phyloP scores from a whole-genome alignment of 2,113 vertebrate species.

The Perognathus longimembris region DNA sequence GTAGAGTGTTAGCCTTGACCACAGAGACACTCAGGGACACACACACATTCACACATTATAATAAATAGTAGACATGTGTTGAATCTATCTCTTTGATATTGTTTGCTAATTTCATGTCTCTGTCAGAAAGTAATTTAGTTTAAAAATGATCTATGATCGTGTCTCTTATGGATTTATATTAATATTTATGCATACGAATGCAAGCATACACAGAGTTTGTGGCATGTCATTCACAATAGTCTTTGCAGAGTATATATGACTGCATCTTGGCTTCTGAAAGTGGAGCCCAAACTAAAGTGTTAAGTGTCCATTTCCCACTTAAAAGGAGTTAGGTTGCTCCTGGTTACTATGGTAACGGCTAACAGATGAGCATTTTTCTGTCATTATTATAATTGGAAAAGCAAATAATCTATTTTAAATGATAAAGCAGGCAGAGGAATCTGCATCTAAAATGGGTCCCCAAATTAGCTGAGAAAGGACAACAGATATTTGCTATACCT shows the following conservation, averaged over 20 bases:
- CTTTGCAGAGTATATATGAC: slow-evolving; percentile 36
- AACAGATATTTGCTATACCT: slow-evolving; percentile 2
- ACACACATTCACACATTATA: background rate
- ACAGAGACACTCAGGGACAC: too few species aligned
- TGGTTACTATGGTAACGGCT: slow-evolving; percentile 85
- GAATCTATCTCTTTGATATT: slow-evolving; percentile 72
- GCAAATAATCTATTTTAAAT: slow-evolving; percentile 81
- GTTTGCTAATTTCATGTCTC: slow-evolving; percentile 73
- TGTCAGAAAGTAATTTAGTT: slow-evolving; percentile 70
- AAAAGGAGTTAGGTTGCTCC: slow-evolving; percentile 76
- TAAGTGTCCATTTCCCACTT: slow-evolving; percentile 71
- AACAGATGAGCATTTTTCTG: slow-evolving; percentile 78
- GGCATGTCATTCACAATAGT: background rate
- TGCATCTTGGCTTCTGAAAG: slow-evolving; percentile 75
- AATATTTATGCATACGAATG: slow-evolving; percentile 26
- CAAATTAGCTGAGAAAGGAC: slow-evolving; percentile 29
- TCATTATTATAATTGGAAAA: slow-evolving; percentile 78
- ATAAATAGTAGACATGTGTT: slow-evolving; percentile 68
- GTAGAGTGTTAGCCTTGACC: too few species aligned
- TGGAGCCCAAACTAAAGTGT: slow-evolving; percentile 69
- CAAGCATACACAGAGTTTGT: background rate
- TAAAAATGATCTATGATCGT: slow-evolving; percentile 59
- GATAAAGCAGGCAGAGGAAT: slow-evolving; percentile 62
- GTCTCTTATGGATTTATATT: slow-evolving; percentile 57
- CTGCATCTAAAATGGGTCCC: slow-evolving; percentile 46